These are phyloP conservation scores for Noctua janthe DNA, from an alignment of 2,888 invertebrate species.

Conservation along the genomic window DNA sequence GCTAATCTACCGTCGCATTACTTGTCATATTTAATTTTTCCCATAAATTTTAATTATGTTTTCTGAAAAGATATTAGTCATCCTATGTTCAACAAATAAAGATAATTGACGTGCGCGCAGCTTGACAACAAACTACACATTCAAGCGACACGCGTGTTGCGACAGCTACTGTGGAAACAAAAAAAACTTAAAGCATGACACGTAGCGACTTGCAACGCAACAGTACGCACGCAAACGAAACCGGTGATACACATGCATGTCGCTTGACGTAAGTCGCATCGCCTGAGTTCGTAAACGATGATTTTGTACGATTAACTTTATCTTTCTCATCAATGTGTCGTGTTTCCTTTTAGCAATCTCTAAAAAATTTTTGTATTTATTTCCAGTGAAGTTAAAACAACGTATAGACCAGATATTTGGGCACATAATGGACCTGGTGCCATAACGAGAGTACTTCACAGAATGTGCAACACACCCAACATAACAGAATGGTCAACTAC, in stretches of 20 bases:
- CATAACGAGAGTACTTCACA: slow-evolving; percentile 91
- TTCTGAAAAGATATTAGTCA: too few relatives aligned
- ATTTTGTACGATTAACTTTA: slow-evolving; percentile 1
- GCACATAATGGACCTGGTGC: slow-evolving; percentile 92
- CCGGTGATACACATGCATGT: too few relatives aligned
- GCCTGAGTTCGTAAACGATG: too few relatives aligned
- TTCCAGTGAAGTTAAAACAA: slow-evolving; percentile 67
- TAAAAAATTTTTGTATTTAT: background rate
- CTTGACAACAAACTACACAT: too few relatives aligned
- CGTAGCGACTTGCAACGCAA: too few relatives aligned
- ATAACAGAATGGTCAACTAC: slow-evolving; percentile 52
- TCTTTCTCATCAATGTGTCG: background rate
- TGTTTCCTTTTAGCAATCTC: background rate
- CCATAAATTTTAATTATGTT: too few relatives aligned
- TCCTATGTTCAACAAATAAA: background rate
- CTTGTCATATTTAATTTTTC: background rate
- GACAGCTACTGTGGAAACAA: too few relatives aligned
- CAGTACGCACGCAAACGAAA: too few relatives aligned
- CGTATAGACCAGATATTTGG: slow-evolving; percentile 90
- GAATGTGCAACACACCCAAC: slow-evolving; percentile 83
- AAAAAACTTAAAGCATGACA: too few relatives aligned
- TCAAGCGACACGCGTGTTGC: too few relatives aligned
- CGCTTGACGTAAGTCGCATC: too few relatives aligned
- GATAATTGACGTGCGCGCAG: background rate
- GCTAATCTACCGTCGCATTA: background rate